A percentile compares a stretch with the other conserved stretches of the same genome.
phyloP scores from a whole-genome alignment of 1,140 invertebrate genomes.

The Mesaphorura yosii region DNA sequence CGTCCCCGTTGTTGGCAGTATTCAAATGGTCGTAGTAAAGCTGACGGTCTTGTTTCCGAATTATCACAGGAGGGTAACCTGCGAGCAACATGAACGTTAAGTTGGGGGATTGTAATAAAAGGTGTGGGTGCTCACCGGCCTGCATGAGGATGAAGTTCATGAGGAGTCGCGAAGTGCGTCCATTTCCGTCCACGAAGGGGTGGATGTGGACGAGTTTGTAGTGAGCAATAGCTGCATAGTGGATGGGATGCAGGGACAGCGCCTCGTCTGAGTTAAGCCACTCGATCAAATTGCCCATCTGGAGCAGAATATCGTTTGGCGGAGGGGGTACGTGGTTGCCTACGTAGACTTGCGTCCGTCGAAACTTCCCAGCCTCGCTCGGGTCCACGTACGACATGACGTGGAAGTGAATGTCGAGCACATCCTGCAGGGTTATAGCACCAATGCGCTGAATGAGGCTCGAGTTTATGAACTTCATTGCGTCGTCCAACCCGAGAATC shows the following conservation, averaged over 20 bases:
- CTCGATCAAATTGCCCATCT: slow-evolving; percentile 77
- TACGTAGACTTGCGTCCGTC: slow-evolving; percentile 81
- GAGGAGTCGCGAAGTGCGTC: slow-evolving; percentile 78
- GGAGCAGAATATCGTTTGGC: slow-evolving; percentile 58
- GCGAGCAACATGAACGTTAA: too few relatives aligned
- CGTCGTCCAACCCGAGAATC: slow-evolving; percentile 82
- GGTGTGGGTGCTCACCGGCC: too few relatives aligned
- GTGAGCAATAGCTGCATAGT: slow-evolving; percentile 51
- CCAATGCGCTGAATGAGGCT: slow-evolving; percentile 53
- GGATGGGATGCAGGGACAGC: slow-evolving; percentile 66
- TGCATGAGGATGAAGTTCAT: slow-evolving; percentile 96
- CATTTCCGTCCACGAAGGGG: slow-evolving; percentile 87
- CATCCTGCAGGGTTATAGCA: slow-evolving; percentile 65
- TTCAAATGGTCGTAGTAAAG: slow-evolving; percentile 49
- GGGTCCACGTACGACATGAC: slow-evolving; percentile 90
- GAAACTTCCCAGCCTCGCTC: slow-evolving; percentile 67
- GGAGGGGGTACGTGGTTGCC: slow-evolving; percentile 80
- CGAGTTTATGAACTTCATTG: slow-evolving; percentile 91
- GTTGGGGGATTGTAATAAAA: too few relatives aligned
- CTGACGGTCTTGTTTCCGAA: slow-evolving; percentile 74
- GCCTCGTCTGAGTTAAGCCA: slow-evolving; percentile 86
- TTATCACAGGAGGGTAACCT: slow-evolving; percentile 92
- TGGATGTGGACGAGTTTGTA: slow-evolving; percentile 91
- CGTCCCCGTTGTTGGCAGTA: slow-evolving; percentile 80
- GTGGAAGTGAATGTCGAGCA: slow-evolving; percentile 81